Percentiles rank a stretch among this genome's conserved stretches.
phyloP scores from a whole-genome alignment of 2,113 vertebrate genomes.

The Otis tarda region DNA sequence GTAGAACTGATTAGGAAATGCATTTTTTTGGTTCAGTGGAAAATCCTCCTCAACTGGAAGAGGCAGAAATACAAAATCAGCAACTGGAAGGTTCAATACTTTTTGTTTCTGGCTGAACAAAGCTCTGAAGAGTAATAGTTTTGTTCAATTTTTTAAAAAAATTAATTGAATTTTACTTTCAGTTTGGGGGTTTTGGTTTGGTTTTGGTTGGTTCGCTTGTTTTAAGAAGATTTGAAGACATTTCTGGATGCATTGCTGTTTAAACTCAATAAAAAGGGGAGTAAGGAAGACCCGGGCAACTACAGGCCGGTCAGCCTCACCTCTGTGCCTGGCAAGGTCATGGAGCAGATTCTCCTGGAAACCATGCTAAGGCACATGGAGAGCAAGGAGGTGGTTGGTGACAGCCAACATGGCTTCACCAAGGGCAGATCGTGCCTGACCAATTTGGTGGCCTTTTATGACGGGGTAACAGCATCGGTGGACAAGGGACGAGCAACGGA shows the following conservation, averaged over 20 bases:
- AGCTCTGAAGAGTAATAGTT: not conserved
- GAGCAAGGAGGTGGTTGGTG: too few species aligned
- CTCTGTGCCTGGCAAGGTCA: too few species aligned
- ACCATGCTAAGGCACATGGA: too few species aligned
- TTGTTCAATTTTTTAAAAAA: not conserved
- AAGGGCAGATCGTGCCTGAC: too few species aligned
- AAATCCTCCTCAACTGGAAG: not conserved
- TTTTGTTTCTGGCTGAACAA: not conserved
- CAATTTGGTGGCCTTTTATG: too few species aligned
- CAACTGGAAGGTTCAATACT: rapidly evolving
- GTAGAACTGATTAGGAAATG: not conserved
- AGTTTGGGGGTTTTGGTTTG: not conserved
- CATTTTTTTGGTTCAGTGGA: not conserved
- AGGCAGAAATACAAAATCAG: not conserved
- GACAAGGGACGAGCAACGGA: too few species aligned
- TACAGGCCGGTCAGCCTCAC: too few species aligned
- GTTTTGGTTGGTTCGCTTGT: not conserved
- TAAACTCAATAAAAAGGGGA: not conserved
- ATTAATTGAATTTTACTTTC: not conserved
- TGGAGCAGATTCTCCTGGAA: too few species aligned
- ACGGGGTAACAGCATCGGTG: too few species aligned
- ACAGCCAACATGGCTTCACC: too few species aligned
- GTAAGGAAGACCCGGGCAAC: too few species aligned
- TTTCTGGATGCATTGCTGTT: not conserved
- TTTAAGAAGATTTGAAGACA: not conserved